Evolutionary conservation across 1,140 invertebrate genomes (phyloP).

Genomic region (Drosophila bocqueti): DNA sequence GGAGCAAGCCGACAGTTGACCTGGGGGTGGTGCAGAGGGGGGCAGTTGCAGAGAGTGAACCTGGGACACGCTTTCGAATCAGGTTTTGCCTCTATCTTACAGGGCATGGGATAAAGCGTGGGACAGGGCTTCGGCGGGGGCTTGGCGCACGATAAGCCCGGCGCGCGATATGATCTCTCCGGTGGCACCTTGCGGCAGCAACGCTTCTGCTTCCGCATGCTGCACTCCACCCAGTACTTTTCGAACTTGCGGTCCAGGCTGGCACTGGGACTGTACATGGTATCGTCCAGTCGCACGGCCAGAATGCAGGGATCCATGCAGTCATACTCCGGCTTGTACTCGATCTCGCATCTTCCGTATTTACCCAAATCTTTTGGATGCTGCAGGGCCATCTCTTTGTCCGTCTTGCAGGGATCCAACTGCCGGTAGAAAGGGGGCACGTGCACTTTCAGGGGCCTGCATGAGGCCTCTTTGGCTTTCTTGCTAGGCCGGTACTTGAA

Average conservation of each 20-base stretch:
- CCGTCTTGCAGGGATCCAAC: constrained; percentile 28
- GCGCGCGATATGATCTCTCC: neutral
- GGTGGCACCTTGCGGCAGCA: constrained; percentile 10
- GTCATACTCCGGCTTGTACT: constrained; percentile 8
- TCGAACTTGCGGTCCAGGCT: constrained; percentile 31
- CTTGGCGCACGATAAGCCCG: neutral
- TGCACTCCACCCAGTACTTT: constrained; percentile 45
- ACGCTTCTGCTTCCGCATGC: constrained; percentile 13
- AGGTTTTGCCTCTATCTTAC: neutral
- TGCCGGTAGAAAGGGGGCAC: neutral
- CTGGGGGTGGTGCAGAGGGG: accelerated
- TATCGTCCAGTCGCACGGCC: constrained; percentile 17
- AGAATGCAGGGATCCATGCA: constrained; percentile 19
- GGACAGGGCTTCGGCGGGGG: neutral
- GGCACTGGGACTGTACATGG: constrained; percentile 20
- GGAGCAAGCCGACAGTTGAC: constrained; percentile 2
- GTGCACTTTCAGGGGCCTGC: neutral
- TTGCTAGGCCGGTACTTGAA: constrained; percentile 3
- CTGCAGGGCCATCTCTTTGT: constrained; percentile 22
- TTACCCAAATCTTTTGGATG: constrained; percentile 27
- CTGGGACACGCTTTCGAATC: constrained; percentile 1
- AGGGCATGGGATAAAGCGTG: constrained; percentile 10
- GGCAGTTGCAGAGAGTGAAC: constrained; percentile 28
- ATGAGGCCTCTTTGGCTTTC: neutral
- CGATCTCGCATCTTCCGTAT: constrained; percentile 16